phyloP scores from a whole-genome alignment of 2,888 invertebrate species.

The Octodonta nipae region DNA sequence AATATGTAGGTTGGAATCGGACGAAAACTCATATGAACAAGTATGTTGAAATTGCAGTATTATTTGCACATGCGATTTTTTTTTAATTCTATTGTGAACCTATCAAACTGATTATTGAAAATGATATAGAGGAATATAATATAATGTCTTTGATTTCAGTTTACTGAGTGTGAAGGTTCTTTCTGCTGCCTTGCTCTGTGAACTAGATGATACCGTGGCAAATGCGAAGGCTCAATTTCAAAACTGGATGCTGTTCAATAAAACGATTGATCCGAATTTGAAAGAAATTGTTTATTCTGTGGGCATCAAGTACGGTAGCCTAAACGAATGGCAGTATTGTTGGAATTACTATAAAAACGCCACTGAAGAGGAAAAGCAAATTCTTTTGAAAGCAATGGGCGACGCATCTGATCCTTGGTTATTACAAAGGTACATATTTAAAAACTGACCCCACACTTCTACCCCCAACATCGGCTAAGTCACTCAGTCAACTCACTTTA shows the following conservation, averaged over 20 bases:
- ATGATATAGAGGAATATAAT: neutral
- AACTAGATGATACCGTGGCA: conserved; percentile 53
- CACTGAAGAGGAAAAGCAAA: conserved; percentile 53
- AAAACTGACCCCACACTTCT: neutral
- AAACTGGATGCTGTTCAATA: conserved; percentile 54
- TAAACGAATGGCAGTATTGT: conserved; percentile 61
- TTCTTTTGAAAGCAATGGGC: conserved; percentile 57
- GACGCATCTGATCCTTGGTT: conserved; percentile 67
- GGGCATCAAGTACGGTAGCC: conserved; percentile 58
- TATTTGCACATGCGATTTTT: no score
- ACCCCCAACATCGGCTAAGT: neutral
- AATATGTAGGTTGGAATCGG: conserved; percentile 50
- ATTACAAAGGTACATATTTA: conserved; percentile 45
- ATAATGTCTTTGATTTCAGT: no score
- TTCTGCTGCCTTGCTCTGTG: conserved; percentile 58
- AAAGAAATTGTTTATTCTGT: conserved; percentile 54
- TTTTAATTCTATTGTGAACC: no score
- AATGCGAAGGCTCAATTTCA: conserved; percentile 57
- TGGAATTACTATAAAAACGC: conserved; percentile 59
- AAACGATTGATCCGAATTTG: conserved; percentile 57
- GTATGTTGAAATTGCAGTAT: conserved; percentile 30
- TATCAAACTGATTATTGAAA: neutral
- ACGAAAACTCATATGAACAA: conserved; percentile 49
- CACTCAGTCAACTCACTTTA: neutral
- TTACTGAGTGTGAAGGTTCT: conserved; percentile 59